Conservation (phyloP, 2,888 invertebrate genomes). For the Torymus tubicola region DNA sequence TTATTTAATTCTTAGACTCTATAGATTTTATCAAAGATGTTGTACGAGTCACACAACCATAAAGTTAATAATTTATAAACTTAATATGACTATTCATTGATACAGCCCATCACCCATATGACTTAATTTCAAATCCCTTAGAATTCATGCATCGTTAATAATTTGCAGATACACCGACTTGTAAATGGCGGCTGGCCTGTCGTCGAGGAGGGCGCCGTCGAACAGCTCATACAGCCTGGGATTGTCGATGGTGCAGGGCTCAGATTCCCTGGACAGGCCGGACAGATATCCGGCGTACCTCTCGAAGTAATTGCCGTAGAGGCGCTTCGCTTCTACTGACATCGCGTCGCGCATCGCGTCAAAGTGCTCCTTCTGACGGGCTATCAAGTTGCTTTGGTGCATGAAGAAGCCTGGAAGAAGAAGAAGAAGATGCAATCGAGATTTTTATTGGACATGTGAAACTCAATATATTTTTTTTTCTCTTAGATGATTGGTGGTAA, state of each 20-base stretch:
- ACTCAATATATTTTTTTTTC: too few species aligned
- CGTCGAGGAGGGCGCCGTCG: constrained; percentile 80
- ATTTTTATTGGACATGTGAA: too few species aligned
- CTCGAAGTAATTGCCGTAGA: constrained; percentile 84
- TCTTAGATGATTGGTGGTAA: too few species aligned
- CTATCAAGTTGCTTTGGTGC: constrained; percentile 83
- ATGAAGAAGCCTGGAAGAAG: constrained; percentile 82
- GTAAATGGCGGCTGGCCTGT: constrained; percentile 81
- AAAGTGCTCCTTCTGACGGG: constrained; percentile 80
- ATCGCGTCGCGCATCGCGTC: constrained; percentile 82
- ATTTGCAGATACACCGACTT: constrained; percentile 75
- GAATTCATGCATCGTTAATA: background rate
- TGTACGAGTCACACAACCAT: too few species aligned
- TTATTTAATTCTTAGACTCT: too few species aligned
- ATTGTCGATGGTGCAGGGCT: constrained; percentile 79
- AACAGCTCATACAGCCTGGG: constrained; percentile 80
- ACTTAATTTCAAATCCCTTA: too few species aligned
- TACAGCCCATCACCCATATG: too few species aligned
- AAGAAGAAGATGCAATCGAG: background rate
- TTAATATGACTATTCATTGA: too few species aligned
- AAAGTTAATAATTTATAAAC: too few species aligned
- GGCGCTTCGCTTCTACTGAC: constrained; percentile 80
- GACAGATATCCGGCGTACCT: constrained; percentile 81
- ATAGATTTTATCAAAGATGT: too few species aligned
- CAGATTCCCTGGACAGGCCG: constrained; percentile 74